These are phyloP conservation scores for Argya squamiceps DNA, from an alignment of 2,797 vertebrate species.

Conservation along the genomic window DNA sequence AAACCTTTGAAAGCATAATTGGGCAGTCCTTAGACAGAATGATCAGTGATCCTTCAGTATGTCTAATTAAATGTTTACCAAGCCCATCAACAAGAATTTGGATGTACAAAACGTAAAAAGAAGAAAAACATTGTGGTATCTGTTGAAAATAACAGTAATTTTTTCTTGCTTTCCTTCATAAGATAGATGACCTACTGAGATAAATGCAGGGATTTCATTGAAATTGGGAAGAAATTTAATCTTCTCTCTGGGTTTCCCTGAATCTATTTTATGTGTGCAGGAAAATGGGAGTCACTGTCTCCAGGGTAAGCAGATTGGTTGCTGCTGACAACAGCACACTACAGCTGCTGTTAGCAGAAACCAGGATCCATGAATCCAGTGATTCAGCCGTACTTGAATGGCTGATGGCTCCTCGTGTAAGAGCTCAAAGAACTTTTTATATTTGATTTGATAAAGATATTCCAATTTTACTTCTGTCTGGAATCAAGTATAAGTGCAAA, in stretches of 20 bases:
- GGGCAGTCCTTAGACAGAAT: background rate
- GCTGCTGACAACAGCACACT: conserved; percentile 52
- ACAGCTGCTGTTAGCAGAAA: conserved; percentile 26
- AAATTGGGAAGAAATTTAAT: background rate
- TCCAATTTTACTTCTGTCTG: background rate
- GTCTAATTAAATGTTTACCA: conserved; percentile 21
- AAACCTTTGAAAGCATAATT: conserved; percentile 16
- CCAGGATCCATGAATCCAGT: background rate
- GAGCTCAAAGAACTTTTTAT: background rate
- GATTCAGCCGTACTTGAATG: background rate
- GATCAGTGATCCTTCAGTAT: conserved; percentile 1
- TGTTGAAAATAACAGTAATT: background rate
- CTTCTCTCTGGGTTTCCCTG: background rate
- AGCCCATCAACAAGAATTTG: conserved; percentile 13
- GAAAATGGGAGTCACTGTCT: conserved; percentile 11
- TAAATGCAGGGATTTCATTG: background rate
- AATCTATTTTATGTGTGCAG: background rate
- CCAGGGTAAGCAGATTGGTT: conserved; percentile 33
- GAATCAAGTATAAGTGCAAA: background rate
- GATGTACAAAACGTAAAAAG: background rate
- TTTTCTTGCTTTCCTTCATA: background rate
- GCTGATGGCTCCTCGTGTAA: background rate
- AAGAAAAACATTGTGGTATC: background rate
- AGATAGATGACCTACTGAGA: background rate
- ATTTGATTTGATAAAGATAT: background rate